Evolutionary conservation across 2,888 invertebrate genomes (phyloP).

Genomic region (Ormyrus pomaceus): DNA sequence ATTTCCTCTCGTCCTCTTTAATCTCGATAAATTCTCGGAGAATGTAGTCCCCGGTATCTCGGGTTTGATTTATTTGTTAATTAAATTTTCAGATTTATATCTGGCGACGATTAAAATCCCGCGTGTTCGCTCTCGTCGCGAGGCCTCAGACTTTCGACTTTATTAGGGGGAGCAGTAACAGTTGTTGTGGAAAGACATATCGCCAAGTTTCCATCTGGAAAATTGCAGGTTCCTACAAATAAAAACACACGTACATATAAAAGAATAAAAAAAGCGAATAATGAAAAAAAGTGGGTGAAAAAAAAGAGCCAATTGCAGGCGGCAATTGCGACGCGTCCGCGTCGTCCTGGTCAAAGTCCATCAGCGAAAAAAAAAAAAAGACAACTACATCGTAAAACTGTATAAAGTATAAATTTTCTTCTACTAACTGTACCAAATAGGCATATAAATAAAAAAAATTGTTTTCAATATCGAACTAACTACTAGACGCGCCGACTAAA

Average conservation of each 20-base stretch:
- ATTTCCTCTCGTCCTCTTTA: conserved; percentile 44
- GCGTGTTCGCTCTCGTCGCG: not conserved
- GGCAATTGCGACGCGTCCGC: not conserved
- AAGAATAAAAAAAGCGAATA: not conserved
- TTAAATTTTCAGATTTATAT: conserved; percentile 21
- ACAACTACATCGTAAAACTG: conserved; percentile 57
- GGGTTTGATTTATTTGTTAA: conserved; percentile 43
- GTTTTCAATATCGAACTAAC: conserved; percentile 62
- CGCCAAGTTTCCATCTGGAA: conserved; percentile 58
- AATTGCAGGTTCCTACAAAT: conserved; percentile 54
- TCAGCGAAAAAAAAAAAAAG: conserved; percentile 29
- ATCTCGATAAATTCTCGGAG: conserved; percentile 46
- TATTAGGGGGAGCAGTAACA: conserved; percentile 28
- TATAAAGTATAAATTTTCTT: conserved; percentile 68
- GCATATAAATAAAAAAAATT: conserved; percentile 57
- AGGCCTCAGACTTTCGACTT: not conserved
- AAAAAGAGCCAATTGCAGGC: not conserved
- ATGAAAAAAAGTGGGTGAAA: conserved; percentile 9
- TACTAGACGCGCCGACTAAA: conserved; percentile 61
- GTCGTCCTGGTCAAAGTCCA: conserved; percentile 30
- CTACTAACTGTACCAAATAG: conserved; percentile 63
- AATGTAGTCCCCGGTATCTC: conserved; percentile 9
- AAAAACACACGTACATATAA: conserved; percentile 12
- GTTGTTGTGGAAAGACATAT: conserved; percentile 47
- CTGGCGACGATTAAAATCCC: not conserved